These are phyloP conservation scores for Larimichthys crocea DNA, from an alignment of 2,113 vertebrate species.

Conservation along the genomic window DNA sequence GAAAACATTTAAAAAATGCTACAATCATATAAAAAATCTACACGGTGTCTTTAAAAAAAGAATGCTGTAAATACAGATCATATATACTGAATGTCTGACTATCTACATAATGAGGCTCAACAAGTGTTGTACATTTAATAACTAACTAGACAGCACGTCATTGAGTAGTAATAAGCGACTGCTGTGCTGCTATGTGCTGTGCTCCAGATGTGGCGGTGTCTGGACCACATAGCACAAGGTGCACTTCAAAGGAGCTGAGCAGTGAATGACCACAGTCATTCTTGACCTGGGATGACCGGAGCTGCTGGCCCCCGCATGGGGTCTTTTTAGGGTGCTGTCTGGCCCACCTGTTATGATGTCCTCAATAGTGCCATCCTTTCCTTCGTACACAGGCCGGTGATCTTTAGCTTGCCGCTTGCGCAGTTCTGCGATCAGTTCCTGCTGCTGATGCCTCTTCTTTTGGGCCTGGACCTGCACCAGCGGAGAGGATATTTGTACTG, in stretches of 20 bases:
- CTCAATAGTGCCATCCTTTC: constrained; percentile 97
- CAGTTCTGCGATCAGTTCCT: constrained; percentile 94
- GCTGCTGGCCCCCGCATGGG: constrained; percentile 35
- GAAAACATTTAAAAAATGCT: not conserved
- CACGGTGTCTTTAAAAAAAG: not conserved
- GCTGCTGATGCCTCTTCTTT: constrained; percentile 93
- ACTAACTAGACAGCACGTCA: constrained; percentile 27
- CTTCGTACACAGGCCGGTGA: constrained; percentile 95
- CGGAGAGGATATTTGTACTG: constrained; percentile 19
- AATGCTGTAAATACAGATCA: not conserved
- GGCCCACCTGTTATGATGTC: constrained; percentile 97
- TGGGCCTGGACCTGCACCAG: constrained; percentile 84
- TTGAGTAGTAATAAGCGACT: constrained; percentile 22
- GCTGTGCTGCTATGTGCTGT: constrained; percentile 47
- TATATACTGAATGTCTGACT: not conserved
- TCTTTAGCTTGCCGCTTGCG: constrained; percentile 94
- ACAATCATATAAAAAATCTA: not conserved
- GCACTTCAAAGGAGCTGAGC: constrained; percentile 77
- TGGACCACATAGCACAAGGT: constrained; percentile 83
- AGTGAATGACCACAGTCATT: constrained; percentile 82
- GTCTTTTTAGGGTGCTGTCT: constrained; percentile 42
- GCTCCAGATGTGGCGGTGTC: constrained; percentile 68
- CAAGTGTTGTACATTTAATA: constrained; percentile 10
- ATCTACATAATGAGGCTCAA: constrained; percentile 1
- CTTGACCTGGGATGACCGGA: constrained; percentile 50